Conservation (phyloP, 2,888 invertebrate species). For the Pterostichus madidus region DNA sequence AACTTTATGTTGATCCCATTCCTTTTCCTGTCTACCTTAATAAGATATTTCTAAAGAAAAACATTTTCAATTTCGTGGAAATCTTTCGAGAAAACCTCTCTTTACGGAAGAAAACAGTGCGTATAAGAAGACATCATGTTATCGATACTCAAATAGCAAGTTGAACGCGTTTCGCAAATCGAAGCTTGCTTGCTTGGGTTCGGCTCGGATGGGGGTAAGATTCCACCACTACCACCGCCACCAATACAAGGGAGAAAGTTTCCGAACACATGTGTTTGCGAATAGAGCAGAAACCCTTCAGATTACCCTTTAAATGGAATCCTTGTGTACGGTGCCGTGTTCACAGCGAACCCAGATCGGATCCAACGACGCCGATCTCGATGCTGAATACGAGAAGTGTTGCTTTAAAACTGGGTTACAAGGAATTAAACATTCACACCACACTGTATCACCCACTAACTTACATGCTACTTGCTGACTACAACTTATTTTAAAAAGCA, state of each 20-base stretch:
- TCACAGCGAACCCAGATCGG: background rate
- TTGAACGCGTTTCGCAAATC: background rate
- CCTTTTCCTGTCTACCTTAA: too few species aligned
- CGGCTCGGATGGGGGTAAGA: constrained; percentile 8
- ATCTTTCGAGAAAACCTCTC: too few species aligned
- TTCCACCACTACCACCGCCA: background rate
- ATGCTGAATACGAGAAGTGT: background rate
- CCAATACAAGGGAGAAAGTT: constrained; percentile 51
- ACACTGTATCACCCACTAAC: background rate
- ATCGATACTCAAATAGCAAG: too few species aligned
- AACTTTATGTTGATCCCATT: too few species aligned
- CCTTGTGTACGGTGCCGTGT: constrained; percentile 41
- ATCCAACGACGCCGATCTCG: too few species aligned
- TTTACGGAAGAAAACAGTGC: too few species aligned
- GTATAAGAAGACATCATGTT: too few species aligned
- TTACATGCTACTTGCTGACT: background rate
- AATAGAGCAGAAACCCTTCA: constrained; percentile 45
- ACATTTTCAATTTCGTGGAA: too few species aligned
- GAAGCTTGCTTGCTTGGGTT: background rate
- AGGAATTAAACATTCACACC: background rate
- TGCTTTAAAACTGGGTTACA: background rate
- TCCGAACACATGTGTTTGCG: constrained; percentile 43
- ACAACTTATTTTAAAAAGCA: too few species aligned
- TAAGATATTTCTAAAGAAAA: too few species aligned
- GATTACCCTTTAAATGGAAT: constrained; percentile 58